Evolutionary conservation across 2,888 invertebrate species (phyloP), one percentile per base, ranked within the genome.

Genomic region (Pogonocherus hispidulus): DNA sequence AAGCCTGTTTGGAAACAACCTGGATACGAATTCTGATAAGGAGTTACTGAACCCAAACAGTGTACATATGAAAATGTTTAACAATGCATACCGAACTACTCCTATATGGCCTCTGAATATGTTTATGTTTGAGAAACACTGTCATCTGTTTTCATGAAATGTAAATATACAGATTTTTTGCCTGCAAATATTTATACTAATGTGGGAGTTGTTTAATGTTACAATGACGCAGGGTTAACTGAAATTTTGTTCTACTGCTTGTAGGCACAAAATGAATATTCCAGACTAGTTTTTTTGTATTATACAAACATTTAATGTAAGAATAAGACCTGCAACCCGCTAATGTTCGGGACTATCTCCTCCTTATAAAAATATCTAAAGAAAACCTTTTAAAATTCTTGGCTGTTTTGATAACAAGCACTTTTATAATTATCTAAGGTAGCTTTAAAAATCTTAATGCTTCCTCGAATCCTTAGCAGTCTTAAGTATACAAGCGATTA

Each of bases 11-110:
- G 3, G 44, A 44, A 44, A 54, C 20, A 5, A 9, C 11, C 16
- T 11, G 22, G n/a, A 20, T 54, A 16, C 4, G 32, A n/a, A 19
- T 51, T 20, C 1, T 49, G 60, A 66, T 66, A 60, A 66, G 47
- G 9, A 60, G 66, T 66, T 66, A 46, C 20, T 66, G 66, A 66
- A 66, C 66, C 37, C 22, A 27, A 46, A 51, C 8, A 9, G 16
- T 44, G 41, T 18, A 37, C 11, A 22, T 23, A 51, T 19, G 9
- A 20, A 49, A 35, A 35, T 35, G 35, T 54, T 54, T 35, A 32
- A 51, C 27, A 51, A 49, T 51, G 49, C n/a, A n/a, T 49, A 22
- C 49, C 14, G 27, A 27, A 32, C 23, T 20, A n/a, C n/a, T n/a
- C n/a, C n/a, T 9, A 16, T 22, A 47, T n/a, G 18, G 18, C 19